Evolutionary conservation across 2,113 vertebrate species (phyloP), one percentile per base, ranked within the genome.

Genomic region (Mus musculus): DNA sequence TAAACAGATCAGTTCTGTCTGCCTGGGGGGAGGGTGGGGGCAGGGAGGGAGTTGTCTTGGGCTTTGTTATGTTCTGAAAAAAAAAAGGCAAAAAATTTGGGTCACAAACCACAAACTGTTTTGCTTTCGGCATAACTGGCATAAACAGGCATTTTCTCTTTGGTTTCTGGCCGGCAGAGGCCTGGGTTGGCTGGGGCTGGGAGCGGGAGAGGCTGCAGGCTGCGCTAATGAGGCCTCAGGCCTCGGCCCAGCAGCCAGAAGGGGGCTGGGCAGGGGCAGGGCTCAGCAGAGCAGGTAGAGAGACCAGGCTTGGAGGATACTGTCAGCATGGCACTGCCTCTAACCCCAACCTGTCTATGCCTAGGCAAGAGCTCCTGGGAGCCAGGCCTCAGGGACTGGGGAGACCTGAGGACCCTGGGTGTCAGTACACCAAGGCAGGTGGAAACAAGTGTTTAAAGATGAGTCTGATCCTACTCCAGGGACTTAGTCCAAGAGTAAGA

Each of bases 11-110:
- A 1, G 33, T 81, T 93, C 94, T 94, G 97, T 90, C 96, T 94
- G 97, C 97, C 96, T 71, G 49, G 93, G 82, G 92, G 86, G 91
- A 90, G 92, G 95, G 75, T 59, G 77, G 95, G 77, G 89, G 80
- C 20, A 88, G 92, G 93, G 82, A 90, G 94, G 91, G 94, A 91
- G 93, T 69, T 95, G 97, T 98, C 97, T 97, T 86, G 84, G 63
- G 94, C 96, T 98, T 97, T 98, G 97, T 98, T 97, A 97, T 98
- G 97, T 94, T 98, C 95, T 96, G 96, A 96, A 96, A 97, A 97
- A 97, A 96, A 96, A 97, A 97, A 96, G 94, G 94, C 94, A 94
- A 96, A 97, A 97, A 98, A 98, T 97, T 94, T 97, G 97, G 97
- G 97, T 98, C 97, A 97, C 95, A 97, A 98, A 96, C 97, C 97